Conservation (phyloP, 1,140 invertebrate species). For the Drosophila bipectinata region DNA sequence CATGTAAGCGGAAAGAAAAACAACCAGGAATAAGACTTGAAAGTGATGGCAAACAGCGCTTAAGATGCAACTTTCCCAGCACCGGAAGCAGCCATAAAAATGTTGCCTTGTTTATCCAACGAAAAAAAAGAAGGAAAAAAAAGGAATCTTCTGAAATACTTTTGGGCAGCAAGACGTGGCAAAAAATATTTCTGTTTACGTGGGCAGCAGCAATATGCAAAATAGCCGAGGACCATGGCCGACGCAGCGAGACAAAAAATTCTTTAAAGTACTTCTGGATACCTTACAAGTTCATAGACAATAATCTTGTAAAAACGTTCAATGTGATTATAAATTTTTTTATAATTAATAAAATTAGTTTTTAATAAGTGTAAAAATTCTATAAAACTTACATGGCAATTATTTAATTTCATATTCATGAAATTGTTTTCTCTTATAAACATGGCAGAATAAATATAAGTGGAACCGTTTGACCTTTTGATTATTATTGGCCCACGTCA, state of each 20-base stretch:
- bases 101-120: conserved; percentile 12
- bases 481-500: not conserved
- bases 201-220: conserved; percentile 39
- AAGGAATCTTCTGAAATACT: conserved; percentile 16
- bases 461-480: not conserved
- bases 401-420: not conserved
- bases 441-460: not conserved
- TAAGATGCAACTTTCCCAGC: conserved; percentile 35
- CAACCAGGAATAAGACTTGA: conserved; percentile 2
- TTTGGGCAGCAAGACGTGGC: conserved; percentile 30
- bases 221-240: conserved; percentile 22
- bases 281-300: not conserved
- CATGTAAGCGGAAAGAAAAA: conserved; percentile 7
- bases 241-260: conserved; percentile 24
- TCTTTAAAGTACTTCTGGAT: conserved; percentile 30
- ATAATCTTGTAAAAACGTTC: not conserved
- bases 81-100: conserved; percentile 35
- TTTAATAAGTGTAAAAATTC: too few species aligned
- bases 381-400: too few species aligned
- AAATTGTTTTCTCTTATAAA: not conserved
- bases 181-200: conserved; percentile 41
- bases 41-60: conserved; percentile 26
- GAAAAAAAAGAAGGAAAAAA: not conserved
- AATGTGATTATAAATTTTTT: too few species aligned
- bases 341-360: too few species aligned